A percentile compares a stretch with the other conserved stretches of the same genome.
phyloP scores from a whole-genome alignment of 2,113 vertebrate genomes.

The Dolichotis patagonum region DNA sequence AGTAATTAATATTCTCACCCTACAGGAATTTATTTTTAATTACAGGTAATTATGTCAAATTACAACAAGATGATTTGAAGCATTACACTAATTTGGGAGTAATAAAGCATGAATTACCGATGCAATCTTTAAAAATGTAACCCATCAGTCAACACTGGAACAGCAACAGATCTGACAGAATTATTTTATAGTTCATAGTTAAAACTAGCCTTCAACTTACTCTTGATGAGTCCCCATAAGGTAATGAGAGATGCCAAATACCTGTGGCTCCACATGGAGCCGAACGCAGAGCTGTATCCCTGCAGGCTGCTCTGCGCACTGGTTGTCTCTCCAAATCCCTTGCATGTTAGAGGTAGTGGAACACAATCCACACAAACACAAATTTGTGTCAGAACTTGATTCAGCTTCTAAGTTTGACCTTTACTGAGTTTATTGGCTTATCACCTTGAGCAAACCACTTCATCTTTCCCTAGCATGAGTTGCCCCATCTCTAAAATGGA shows the following conservation, averaged over 20 bases:
- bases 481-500: neutral
- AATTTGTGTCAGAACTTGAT: neutral
- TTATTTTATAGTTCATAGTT: conserved; percentile 70
- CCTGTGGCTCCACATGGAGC: neutral
- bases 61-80: conserved; percentile 73
- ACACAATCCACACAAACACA: neutral
- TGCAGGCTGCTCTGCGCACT: neutral
- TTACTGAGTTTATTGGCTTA: neutral
- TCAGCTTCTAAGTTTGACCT: conserved; percentile 1
- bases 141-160: conserved; percentile 69
- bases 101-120: conserved; percentile 66
- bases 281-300: neutral
- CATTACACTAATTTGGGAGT: conserved; percentile 56
- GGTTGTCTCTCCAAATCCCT: neutral
- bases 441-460: neutral
- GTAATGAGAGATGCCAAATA: conserved; percentile 66
- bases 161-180: conserved; percentile 74
- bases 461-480: neutral
- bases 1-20: conserved; percentile 58
- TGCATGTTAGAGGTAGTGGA: neutral
- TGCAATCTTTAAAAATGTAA: conserved; percentile 69
- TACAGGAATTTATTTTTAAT: conserved; percentile 76
- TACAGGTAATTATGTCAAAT: conserved; percentile 71
- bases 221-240: conserved; percentile 64
- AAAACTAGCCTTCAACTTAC: conserved; percentile 72